Conservation (phyloP, 2,113 vertebrate genomes). For the Corynorhinus townsendii region DNA sequence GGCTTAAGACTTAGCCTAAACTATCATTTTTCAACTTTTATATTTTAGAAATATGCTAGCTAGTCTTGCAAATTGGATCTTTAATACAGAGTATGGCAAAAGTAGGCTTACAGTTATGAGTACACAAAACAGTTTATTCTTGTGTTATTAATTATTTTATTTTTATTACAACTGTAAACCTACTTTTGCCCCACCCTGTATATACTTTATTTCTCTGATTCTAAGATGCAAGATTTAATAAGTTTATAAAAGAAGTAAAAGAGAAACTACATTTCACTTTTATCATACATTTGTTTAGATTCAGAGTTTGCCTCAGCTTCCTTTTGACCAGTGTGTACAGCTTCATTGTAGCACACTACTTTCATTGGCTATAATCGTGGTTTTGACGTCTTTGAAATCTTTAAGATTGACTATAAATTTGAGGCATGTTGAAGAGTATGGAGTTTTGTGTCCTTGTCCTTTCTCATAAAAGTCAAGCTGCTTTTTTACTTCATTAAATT, state of each 20-base stretch:
- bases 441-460: constrained; percentile 28
- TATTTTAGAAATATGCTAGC: not conserved
- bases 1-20: not conserved
- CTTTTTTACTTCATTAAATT: not conserved
- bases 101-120: not conserved
- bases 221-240: constrained; percentile 41
- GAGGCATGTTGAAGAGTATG: not conserved
- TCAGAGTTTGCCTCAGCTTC: not conserved
- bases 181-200: not conserved
- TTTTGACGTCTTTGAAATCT: constrained; percentile 7
- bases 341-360: not conserved
- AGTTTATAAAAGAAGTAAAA: not conserved
- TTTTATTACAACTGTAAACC: not conserved
- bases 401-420: not conserved
- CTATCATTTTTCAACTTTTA: not conserved
- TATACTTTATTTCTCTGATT: constrained; percentile 55
- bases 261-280: not conserved
- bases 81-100: not conserved
- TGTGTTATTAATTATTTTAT: not conserved
- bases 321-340: not conserved
- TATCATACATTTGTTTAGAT: not conserved
- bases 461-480: not conserved
- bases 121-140: not conserved
- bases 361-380: not conserved
- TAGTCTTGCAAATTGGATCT: not conserved